Evolutionary conservation across 2,113 vertebrate species (phyloP).

Genomic region (Ascaphus truei): DNA sequence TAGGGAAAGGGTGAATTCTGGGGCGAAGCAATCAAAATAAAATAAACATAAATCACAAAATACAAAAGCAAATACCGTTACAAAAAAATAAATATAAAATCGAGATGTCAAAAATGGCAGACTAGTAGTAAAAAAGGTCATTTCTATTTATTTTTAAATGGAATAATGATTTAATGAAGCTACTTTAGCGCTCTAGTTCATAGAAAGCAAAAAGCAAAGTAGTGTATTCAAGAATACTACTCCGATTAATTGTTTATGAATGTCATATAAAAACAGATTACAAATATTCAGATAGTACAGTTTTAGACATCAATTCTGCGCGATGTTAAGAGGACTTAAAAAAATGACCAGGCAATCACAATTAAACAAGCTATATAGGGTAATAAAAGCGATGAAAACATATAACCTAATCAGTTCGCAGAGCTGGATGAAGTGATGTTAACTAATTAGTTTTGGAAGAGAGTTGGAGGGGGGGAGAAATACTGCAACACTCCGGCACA

Average conservation of each 20-base stretch:
- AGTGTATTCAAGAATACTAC: neutral
- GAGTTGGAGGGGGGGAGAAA: neutral
- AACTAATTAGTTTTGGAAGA: constrained; percentile 47
- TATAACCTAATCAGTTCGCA: constrained; percentile 40
- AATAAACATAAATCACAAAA: too few relatives aligned
- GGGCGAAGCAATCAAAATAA: too few relatives aligned
- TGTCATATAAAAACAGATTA: neutral
- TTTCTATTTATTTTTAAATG: neutral
- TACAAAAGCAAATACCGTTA: too few relatives aligned
- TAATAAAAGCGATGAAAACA: constrained; percentile 46
- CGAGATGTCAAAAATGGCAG: too few relatives aligned
- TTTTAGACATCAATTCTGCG: constrained; percentile 36
- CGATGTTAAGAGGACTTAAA: constrained; percentile 54
- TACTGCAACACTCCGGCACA: constrained; percentile 18
- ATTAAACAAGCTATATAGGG: constrained; percentile 53
- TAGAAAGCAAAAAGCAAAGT: neutral
- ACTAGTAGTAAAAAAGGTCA: too few relatives aligned
- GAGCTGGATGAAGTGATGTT: constrained; percentile 15
- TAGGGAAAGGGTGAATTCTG: too few relatives aligned
- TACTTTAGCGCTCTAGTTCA: neutral
- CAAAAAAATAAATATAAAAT: too few relatives aligned
- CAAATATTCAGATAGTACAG: neutral
- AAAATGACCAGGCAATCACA: constrained; percentile 45
- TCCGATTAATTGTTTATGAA: neutral
- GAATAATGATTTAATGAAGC: neutral